Evolutionary conservation across 2,113 vertebrate genomes (phyloP).

Genomic region (Trogon melanurus): DNA sequence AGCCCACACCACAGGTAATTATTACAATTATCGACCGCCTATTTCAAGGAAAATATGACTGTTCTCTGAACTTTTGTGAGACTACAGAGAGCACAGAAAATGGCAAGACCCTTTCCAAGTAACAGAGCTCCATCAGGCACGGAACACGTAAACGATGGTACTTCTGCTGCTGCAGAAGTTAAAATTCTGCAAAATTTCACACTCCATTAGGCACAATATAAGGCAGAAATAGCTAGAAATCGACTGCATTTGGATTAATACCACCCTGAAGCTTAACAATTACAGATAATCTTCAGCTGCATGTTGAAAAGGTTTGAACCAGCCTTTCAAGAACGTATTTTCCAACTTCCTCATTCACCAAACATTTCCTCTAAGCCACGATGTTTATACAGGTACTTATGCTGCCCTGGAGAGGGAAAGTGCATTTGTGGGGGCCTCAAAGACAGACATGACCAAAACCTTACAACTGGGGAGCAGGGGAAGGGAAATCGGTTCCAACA

Average conservation of each 20-base stretch:
- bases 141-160: fast-evolving
- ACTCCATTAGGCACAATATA: neutral
- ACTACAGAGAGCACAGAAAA: neutral
- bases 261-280: neutral
- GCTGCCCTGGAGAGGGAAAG: neutral
- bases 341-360: neutral
- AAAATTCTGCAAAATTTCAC: neutral
- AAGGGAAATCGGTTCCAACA: neutral
- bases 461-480: neutral
- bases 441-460: neutral
- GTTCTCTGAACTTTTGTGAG: neutral
- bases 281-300: neutral
- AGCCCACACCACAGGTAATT: neutral
- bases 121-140: neutral
- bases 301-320: neutral
- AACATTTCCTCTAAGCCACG: neutral
- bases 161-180: neutral
- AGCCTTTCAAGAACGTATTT: neutral
- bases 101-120: neutral
- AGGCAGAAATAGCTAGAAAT: neutral
- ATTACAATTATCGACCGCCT: neutral
- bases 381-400: neutral
- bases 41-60: neutral
- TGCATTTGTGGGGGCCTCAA: neutral
- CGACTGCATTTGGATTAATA: neutral